A percentile compares a stretch with the other conserved stretches of the same genome.
These are phyloP conservation scores for Netelia inedita DNA, from an alignment of 2,888 invertebrate genomes.

Conservation along the genomic window DNA sequence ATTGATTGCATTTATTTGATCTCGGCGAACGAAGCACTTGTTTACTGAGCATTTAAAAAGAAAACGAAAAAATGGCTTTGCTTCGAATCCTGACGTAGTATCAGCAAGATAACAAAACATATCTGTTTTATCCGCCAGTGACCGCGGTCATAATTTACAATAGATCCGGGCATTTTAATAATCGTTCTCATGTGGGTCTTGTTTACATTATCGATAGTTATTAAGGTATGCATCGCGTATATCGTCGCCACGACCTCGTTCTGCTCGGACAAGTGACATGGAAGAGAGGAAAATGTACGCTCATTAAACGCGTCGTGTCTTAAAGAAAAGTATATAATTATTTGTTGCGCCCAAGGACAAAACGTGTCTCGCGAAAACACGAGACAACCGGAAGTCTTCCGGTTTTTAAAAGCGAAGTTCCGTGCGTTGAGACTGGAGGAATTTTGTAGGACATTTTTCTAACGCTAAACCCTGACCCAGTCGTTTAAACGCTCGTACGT, in stretches of 20 bases:
- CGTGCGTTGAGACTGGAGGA: not conserved
- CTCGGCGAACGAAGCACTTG: no score
- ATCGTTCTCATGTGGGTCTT: constrained; percentile 88
- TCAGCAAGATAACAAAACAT: no score
- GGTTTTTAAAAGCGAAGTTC: not conserved
- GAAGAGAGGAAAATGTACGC: not conserved
- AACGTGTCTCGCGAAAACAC: not conserved
- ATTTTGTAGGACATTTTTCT: not conserved
- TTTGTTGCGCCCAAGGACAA: not conserved
- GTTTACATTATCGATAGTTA: constrained; percentile 87
- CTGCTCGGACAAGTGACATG: not conserved
- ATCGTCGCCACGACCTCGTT: not conserved
- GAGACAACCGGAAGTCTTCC: not conserved
- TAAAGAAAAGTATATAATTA: not conserved
- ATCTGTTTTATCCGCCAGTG: no score
- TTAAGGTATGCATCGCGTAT: not conserved
- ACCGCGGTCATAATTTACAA: no score
- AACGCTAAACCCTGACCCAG: not conserved
- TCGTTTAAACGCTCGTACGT: not conserved
- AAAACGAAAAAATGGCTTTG: no score
- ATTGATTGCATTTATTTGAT: no score
- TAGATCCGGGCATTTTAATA: constrained; percentile 46
- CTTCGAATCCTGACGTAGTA: no score
- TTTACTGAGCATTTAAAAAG: no score
- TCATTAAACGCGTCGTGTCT: not conserved